Conservation (phyloP, 2,113 vertebrate genomes). For the Miniopterus natalensis region DNA sequence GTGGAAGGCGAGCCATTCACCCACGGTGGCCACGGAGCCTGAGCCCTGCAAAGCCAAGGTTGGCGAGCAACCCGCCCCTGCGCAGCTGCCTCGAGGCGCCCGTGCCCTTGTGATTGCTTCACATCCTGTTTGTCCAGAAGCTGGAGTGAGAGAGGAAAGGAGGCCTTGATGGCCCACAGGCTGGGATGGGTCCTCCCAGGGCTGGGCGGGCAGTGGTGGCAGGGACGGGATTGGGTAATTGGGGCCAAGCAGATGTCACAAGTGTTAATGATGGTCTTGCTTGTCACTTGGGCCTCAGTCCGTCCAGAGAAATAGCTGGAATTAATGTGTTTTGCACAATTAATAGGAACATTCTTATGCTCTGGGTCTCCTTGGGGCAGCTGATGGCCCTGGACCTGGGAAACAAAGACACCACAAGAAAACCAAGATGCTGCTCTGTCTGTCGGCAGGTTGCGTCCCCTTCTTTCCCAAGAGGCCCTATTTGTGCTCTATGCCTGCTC, state of each 20-base stretch:
- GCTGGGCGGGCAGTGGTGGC: not conserved
- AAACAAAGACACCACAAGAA: conserved; percentile 29
- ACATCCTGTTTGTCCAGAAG: conserved; percentile 71
- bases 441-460: rapidly evolving
- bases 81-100: not conserved
- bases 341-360: not conserved
- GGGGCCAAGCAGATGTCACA: not conserved
- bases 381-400: not conserved
- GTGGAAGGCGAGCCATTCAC: not conserved
- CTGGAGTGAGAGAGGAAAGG: not conserved
- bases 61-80: not conserved
- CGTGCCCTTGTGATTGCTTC: not conserved
- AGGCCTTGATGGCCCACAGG: not conserved
- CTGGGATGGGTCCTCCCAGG: not conserved
- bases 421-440: not conserved
- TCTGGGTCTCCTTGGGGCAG: not conserved
- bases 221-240: not conserved
- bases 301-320: not conserved
- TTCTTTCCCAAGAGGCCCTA: rapidly evolving
- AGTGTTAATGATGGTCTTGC: not conserved
- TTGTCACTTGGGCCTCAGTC: not conserved
- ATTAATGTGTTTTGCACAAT: conserved; percentile 32
- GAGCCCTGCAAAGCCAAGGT: not conserved
- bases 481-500: not conserved
- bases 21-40: not conserved